Conservation (phyloP, 2,113 vertebrate species). For the Onychostruthus taczanowskii region DNA sequence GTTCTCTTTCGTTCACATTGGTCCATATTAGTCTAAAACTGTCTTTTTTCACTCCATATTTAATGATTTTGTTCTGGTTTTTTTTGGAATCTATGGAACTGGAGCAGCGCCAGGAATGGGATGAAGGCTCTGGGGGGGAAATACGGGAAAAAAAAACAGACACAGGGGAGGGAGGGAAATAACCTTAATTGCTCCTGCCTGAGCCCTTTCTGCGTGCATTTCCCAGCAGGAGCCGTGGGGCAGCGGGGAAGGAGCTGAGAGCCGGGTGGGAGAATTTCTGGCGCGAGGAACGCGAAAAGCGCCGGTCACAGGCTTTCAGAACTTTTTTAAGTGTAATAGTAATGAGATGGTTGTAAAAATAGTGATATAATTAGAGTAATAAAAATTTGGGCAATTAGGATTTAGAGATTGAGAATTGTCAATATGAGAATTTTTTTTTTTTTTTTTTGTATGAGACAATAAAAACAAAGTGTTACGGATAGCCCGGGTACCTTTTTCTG, state of each 20-base stretch:
- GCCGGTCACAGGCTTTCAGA: no score
- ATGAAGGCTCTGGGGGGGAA: not conserved
- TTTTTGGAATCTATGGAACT: accelerated
- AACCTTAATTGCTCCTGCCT: not conserved
- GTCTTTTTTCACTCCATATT: no score
- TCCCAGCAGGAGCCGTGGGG: accelerated
- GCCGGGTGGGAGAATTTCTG: not conserved
- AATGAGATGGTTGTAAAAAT: no score
- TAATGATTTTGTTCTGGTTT: no score
- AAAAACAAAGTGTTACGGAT: no score
- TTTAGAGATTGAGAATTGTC: no score
- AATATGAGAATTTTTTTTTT: no score
- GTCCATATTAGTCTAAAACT: not conserved
- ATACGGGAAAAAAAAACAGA: not conserved
- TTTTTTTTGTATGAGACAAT: no score
- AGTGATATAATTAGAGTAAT: no score
- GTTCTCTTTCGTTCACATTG: not conserved
- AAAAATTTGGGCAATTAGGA: no score
- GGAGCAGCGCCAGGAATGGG: accelerated
- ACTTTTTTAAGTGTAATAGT: no score
- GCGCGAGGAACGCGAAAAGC: accelerated
- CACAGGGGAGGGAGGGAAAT: not conserved
- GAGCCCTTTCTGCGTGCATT: accelerated
- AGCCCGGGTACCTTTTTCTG: no score
- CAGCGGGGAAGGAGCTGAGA: not conserved